A percentile compares a stretch with the other conserved stretches of the same genome.
Evolutionary conservation across 1,140 invertebrate genomes (phyloP).

Genomic region (Pseudomyrmex dendroicus): DNA sequence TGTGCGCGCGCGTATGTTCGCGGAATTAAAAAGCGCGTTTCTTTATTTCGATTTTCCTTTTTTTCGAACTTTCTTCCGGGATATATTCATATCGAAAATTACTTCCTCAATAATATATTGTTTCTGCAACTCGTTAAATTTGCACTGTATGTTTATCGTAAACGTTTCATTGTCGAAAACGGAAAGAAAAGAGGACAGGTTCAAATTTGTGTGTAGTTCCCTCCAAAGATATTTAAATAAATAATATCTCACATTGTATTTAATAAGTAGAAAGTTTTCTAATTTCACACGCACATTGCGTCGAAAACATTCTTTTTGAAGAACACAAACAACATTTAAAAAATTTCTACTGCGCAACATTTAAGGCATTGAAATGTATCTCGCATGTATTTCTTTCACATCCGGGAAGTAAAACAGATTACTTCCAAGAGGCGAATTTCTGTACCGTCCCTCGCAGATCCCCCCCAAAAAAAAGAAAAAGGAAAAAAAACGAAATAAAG

Average conservation of each 20-base stretch:
- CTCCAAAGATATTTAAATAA: not conserved
- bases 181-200: too few species aligned
- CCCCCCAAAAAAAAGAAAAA: not conserved
- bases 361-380: not conserved
- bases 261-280: not conserved
- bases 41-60: not conserved
- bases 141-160: not conserved
- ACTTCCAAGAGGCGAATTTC: not conserved
- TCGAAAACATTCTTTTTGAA: not conserved
- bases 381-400: not conserved
- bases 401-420: conserved; percentile 3
- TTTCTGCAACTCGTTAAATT: not conserved
- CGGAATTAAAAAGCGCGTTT: conserved; percentile 18
- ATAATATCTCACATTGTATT: not conserved
- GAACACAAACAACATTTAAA: not conserved
- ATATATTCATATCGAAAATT: conserved; percentile 12
- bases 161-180: too few species aligned
- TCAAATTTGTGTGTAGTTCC: too few species aligned
- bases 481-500: not conserved
- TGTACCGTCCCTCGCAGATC: conserved; percentile 9
- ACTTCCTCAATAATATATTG: not conserved
- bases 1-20: not conserved
- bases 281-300: not conserved
- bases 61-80: not conserved
- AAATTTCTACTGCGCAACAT: not conserved